A percentile compares a stretch with the other conserved stretches of the same genome.
phyloP scores from a whole-genome alignment of 1,140 invertebrate genomes.

The Spodoptera litura region DNA sequence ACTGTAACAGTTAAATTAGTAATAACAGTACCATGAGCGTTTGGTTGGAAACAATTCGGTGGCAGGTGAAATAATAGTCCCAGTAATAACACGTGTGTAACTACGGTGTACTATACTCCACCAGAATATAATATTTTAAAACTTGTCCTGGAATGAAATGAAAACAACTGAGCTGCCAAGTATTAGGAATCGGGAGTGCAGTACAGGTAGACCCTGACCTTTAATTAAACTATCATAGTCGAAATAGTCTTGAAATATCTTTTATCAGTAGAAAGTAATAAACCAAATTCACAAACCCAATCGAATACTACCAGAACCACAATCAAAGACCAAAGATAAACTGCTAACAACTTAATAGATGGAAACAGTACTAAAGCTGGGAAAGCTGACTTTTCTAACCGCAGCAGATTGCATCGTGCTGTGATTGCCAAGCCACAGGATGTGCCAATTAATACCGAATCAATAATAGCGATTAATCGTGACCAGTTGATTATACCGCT shows the following conservation, averaged over 20 bases:
- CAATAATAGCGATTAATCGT: slow-evolving; percentile 72
- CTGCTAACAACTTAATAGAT: slow-evolving; percentile 6
- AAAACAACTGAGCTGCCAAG: slow-evolving; percentile 18
- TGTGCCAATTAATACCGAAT: slow-evolving; percentile 71
- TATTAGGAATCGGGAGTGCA: too few species aligned
- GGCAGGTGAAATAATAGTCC: slow-evolving; percentile 36
- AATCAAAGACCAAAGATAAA: too few species aligned
- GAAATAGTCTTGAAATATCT: too few species aligned
- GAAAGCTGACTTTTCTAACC: slow-evolving; percentile 39
- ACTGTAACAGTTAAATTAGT: slow-evolving; percentile 40
- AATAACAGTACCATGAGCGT: slow-evolving; percentile 35
- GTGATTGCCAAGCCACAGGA: slow-evolving; percentile 56
- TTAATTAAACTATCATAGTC: too few species aligned
- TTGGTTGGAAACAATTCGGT: slow-evolving; percentile 35
- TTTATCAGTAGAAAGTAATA: too few species aligned
- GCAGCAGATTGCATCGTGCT: slow-evolving; percentile 58
- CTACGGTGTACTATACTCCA: neutral
- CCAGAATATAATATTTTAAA: neutral
- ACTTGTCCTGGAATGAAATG: slow-evolving; percentile 9
- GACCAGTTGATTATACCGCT: slow-evolving; percentile 56
- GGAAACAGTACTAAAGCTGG: neutral
- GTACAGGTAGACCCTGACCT: too few species aligned
- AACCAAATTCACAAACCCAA: too few species aligned
- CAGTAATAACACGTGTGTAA: slow-evolving; percentile 32
- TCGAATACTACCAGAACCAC: too few species aligned